Base-by-base conservation (phyloP, 2,113 vertebrate species). In the Blennius ocellaris region DNA sequence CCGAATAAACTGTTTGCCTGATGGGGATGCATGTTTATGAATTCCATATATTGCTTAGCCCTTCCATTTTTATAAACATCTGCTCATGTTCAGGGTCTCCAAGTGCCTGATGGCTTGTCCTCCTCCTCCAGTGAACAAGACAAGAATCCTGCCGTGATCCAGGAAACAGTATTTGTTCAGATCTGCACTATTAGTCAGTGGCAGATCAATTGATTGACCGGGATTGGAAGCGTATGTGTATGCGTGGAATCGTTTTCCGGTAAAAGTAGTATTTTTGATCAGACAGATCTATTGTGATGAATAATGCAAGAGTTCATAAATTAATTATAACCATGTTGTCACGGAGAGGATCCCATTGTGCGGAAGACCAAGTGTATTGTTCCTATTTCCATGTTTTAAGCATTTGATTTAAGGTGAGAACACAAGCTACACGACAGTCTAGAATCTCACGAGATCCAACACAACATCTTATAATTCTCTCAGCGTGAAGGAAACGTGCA, bases 221-320 rank as follows among this genome's bases (percentile, higher is more conserved):
- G 57, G 1, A 0, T 76, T 65, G 21, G 64, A 66, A 72, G 47
- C 37, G 7, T 52, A 48, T 6, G 36, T 71, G 59, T 16, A 59
- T 9, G 52, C 82, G 76, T 75, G 52, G 81, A 85, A 80, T 74
- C 74, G 71, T 83, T 70, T 85, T 63, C 58, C 49, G 55, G 66
- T 72, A 69, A 88, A 84, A 85, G 85, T 72, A 76, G 62, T 69
- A 69, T 71, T 80, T 76, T 77, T 79, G 77, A 85, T 85, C 57
- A 86, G 72, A 66, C 36, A 12, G 38, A 68, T 16, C 3, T 7
- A 78, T 56, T 43, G 17, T 7, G 55, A 72, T 90, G 75, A 89
- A 90, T 90, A 84, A 90, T 90, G 69, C 56, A 89, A 68, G 48
- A 55, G 84, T 88, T 80, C 44, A 76, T 78, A 71, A 81, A 80